Evolutionary conservation across 2,113 vertebrate genomes (phyloP).

Genomic region (Brachionichthys hirsutus): DNA sequence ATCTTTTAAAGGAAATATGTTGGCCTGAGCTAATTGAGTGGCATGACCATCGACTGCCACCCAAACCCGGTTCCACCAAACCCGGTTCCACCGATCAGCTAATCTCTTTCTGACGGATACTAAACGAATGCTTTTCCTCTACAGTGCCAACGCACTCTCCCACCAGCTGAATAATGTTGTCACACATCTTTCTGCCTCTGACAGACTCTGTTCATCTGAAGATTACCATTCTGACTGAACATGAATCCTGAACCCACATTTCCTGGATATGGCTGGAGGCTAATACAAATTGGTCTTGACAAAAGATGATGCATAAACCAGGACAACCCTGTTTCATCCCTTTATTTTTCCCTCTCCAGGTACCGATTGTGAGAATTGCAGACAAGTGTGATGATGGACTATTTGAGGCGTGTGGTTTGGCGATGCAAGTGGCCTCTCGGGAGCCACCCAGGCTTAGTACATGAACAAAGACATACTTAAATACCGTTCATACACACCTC

Average conservation of each 20-base stretch:
- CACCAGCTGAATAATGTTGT: slow-evolving; percentile 48
- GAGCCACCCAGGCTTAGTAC: slow-evolving; percentile 45
- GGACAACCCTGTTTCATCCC: slow-evolving; percentile 52
- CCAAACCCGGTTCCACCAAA: slow-evolving; percentile 30
- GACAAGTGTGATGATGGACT: slow-evolving; percentile 51
- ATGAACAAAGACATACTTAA: slow-evolving; percentile 66
- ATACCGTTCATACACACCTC: slow-evolving; percentile 49
- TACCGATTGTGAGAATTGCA: slow-evolving; percentile 61
- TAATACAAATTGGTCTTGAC: slow-evolving; percentile 72
- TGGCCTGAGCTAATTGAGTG: slow-evolving; percentile 34
- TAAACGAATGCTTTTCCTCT: slow-evolving; percentile 25
- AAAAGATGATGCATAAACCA: slow-evolving; percentile 65
- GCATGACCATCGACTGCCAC: slow-evolving; percentile 27
- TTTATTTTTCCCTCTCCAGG: slow-evolving; percentile 56
- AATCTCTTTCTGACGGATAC: slow-evolving; percentile 54
- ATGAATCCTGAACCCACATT: slow-evolving; percentile 48
- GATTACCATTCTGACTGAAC: slow-evolving; percentile 59
- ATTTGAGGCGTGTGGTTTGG: slow-evolving; percentile 56
- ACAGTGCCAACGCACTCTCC: slow-evolving; percentile 26
- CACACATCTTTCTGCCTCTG: slow-evolving; percentile 49
- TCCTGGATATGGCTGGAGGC: slow-evolving; percentile 43
- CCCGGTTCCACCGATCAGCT: slow-evolving; percentile 58
- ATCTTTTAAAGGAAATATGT: slow-evolving; percentile 32
- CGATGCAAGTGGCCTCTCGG: slow-evolving; percentile 62
- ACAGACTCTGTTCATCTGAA: slow-evolving; percentile 60